These are phyloP conservation scores for Perdita meconis DNA, from an alignment of 2,888 invertebrate species.

Conservation along the genomic window DNA sequence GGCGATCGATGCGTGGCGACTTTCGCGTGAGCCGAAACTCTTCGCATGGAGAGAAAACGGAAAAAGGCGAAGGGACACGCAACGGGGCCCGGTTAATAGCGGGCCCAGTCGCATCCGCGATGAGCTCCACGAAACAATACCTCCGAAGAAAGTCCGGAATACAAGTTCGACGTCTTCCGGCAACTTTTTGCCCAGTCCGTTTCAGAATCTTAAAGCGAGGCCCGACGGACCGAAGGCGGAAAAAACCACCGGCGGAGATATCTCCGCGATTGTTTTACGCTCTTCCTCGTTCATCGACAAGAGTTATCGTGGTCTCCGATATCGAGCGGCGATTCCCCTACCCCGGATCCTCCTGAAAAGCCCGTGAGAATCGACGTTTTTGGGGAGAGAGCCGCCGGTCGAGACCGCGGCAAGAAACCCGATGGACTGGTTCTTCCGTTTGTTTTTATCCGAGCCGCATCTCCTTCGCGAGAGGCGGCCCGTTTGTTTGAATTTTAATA, in stretches of 20 bases:
- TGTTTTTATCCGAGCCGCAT: conserved; percentile 57
- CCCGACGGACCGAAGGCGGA: conserved; percentile 7
- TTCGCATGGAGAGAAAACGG: not conserved
- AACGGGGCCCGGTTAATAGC: conserved; percentile 26
- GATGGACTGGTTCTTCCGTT: conserved; percentile 69
- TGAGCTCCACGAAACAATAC: conserved; percentile 34
- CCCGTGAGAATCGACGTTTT: conserved; percentile 66
- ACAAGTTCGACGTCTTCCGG: conserved; percentile 31
- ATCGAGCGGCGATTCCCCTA: not conserved
- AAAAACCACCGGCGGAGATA: conserved; percentile 13
- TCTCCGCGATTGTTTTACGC: conserved; percentile 47
- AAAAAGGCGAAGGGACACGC: conserved; percentile 27
- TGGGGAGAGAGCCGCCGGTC: conserved; percentile 47
- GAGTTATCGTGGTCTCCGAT: conserved; percentile 20
- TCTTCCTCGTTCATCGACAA: conserved; percentile 17
- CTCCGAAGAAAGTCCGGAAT: conserved; percentile 8
- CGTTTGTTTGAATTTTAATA: conserved; percentile 65
- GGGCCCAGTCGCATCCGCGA: conserved; percentile 31
- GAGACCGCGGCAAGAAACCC: conserved; percentile 67
- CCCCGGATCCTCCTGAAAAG: conserved; percentile 44
- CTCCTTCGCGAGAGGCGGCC: conserved; percentile 37
- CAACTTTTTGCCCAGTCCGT: conserved; percentile 26
- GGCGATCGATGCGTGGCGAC: conserved; percentile 24
- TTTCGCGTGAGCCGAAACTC: conserved; percentile 7
- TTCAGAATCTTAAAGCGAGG: conserved; percentile 53